Percentiles rank a stretch among this genome's conserved stretches.
Conservation (phyloP, 1,140 invertebrate species). For the Drosophila elegans region DNA sequence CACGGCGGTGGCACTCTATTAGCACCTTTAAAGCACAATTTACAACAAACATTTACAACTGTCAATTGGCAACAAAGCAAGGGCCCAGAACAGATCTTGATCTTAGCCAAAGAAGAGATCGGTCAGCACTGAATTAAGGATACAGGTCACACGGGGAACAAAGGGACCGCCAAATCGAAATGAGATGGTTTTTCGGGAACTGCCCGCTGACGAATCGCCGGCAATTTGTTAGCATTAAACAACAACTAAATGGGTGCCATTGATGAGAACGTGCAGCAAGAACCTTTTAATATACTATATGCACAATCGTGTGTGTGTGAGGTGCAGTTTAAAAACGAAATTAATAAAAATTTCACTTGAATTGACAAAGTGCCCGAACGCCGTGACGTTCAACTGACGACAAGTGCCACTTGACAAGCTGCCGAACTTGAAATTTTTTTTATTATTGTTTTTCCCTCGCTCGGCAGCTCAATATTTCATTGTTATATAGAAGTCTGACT, state of each 20-base stretch:
- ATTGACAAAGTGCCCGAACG: constrained; percentile 82
- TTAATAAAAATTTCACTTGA: constrained; percentile 84
- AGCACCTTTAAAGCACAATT: constrained; percentile 83
- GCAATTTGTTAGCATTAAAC: constrained; percentile 82
- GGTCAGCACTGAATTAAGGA: constrained; percentile 63
- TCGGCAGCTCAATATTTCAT: constrained; percentile 68
- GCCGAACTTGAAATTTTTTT: constrained; percentile 78
- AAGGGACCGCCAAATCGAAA: constrained; percentile 59
- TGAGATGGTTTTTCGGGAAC: constrained; percentile 19
- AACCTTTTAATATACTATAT: constrained; percentile 30
- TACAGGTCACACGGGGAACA: constrained; percentile 61
- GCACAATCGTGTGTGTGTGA: constrained; percentile 24
- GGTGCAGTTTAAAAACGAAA: constrained; percentile 77
- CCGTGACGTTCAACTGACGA: constrained; percentile 82
- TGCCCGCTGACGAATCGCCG: constrained; percentile 66
- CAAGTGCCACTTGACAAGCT: constrained; percentile 84
- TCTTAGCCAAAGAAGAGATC: constrained; percentile 8
- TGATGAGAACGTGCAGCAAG: constrained; percentile 58
- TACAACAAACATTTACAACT: constrained; percentile 84
- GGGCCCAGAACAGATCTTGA: constrained; percentile 7
- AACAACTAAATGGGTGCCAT: constrained; percentile 68
- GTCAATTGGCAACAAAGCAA: constrained; percentile 83
- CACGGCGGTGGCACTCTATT: constrained; percentile 83
- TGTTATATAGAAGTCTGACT: constrained; percentile 71
- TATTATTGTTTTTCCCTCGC: constrained; percentile 18